phyloP scores from a whole-genome alignment of 2,797 vertebrate species.

The Petrocephalus schoutedeni region DNA sequence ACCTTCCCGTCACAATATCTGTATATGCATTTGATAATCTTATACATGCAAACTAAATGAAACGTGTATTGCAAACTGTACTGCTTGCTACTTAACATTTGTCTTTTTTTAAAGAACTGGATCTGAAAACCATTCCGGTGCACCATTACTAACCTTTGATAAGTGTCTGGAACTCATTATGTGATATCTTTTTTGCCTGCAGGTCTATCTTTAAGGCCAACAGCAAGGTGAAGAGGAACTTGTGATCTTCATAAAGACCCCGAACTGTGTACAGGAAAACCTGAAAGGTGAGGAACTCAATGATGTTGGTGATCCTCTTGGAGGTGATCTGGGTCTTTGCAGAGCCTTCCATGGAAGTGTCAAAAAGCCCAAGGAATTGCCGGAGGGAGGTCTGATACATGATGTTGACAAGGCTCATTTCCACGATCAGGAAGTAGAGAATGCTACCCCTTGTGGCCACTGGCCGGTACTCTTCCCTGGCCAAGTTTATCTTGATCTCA shows the following conservation, averaged over 20 bases:
- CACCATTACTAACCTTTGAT: slow-evolving; percentile 67
- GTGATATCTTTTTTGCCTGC: slow-evolving; percentile 67
- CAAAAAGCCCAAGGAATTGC: slow-evolving; percentile 76
- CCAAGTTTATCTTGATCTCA: slow-evolving; percentile 72
- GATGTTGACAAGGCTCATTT: slow-evolving; percentile 76
- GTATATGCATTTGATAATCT: neutral
- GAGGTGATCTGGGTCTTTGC: slow-evolving; percentile 65
- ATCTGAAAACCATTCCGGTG: neutral
- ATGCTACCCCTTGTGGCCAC: slow-evolving; percentile 76
- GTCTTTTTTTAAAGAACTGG: neutral
- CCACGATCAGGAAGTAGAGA: slow-evolving; percentile 81
- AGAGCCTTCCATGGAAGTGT: slow-evolving; percentile 66
- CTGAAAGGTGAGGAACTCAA: slow-evolving; percentile 68
- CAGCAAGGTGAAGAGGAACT: slow-evolving; percentile 74
- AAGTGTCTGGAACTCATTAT: slow-evolving; percentile 69
- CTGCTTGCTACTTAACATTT: neutral
- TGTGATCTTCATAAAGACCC: slow-evolving; percentile 74
- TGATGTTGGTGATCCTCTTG: slow-evolving; percentile 68
- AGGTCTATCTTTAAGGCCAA: slow-evolving; percentile 75
- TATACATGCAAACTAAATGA: neutral
- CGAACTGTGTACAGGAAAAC: slow-evolving; percentile 69
- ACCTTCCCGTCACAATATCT: neutral
- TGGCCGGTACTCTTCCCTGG: slow-evolving; percentile 76
- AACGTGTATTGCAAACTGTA: neutral
- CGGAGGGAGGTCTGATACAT: slow-evolving; percentile 81